Evolutionary conservation across 1,140 invertebrate species (phyloP), one percentile per base, ranked within the genome.

Genomic region (Papilio polyxenes): DNA sequence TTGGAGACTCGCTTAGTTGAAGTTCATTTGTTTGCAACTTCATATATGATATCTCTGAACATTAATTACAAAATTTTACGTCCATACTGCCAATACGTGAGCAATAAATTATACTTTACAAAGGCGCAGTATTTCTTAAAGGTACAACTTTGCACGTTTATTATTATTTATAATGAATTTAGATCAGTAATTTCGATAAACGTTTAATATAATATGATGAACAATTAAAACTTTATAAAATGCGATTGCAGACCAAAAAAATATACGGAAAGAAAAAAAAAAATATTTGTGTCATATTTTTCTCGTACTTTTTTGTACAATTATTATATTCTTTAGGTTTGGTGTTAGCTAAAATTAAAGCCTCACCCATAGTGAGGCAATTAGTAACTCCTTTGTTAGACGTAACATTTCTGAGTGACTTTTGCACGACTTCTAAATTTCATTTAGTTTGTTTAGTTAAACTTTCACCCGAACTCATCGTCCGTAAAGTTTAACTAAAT

Each of bases 31-130:
- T 72, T 72, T 72, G 65, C 15, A 72, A 72, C 23, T 72, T 72
- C 23, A 40, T 37, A 23, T 65, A 40, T 72, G 23, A 13, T 72
- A 72, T 72, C 65, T 72, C 31, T 72, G 65, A 72, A 72, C 65
- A 72, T 72, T 72, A 72, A 72, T 72, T 72, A 72, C 31, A 72
- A 72, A 37, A 72, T 72, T 65, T 65, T 13, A 72, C 65, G 3
- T 37, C 13, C 65, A 72, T 72, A 37, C 31, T 72, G 23, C 65
- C 65, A 72, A 72, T 72, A 72, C 65, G 31, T 20, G 65, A 40
- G 37, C 65, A 40, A 72, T 72, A 72, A 72, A 72, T 72, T 72
- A 72, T 37, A 72, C 65, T 72, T 72, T 7, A 72, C 23, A 72
- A 72, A 40, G 65, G 31, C 65, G 31, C 4, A 40, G 23, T 72